Base-by-base conservation (phyloP, 35 echinoderm and acorn worm genomes). In the Heliocidaris erythrogramma region DNA sequence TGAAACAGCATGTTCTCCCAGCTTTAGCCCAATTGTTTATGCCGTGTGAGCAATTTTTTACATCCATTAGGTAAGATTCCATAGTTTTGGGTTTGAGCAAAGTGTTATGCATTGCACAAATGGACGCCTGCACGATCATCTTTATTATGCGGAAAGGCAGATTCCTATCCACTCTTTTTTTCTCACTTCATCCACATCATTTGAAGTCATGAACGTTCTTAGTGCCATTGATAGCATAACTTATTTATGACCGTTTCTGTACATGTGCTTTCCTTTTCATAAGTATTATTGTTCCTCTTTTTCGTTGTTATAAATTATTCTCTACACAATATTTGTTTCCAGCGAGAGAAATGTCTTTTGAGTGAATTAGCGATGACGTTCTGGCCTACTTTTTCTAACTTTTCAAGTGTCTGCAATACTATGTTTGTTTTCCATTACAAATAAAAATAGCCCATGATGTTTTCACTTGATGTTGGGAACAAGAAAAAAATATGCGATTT, bases 391-490 rank as follows among this genome's bases (percentile, higher is more conserved):
- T 89, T 89, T 32, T 89, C 31, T 89, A 89, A 47, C 31, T 89
- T 89, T 89, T 89, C 65, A n/a, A 78, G 65, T 78, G 87, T 89
- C 87, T 89, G 87, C 87, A 89, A 89, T 89, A 89, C 87, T 47
- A 17, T 47, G 87, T 24, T 89, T 89, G 87, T 89, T 89, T 89
- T 32, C 87, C 87, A 89, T 89, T 32, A 17, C 47, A 24, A 17
- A 89, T 89, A 48, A 47, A 32, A 16, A 32, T 42, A 42, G 32
- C 31, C 12, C 31, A 7, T 16, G 4, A 84, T 47, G 12, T 48
- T 48, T 89, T 89, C 65, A 78, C 65, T 78, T n/a, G 65, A 78
- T 78, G 14, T 14, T 16, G 87, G 87, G 69, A 29, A 48, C 27
- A 5, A 42, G 47, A 48, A 47, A 6, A 21, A 47, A 48, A 2